These are phyloP conservation scores for Cryptotis parvus DNA, from an alignment of 2,113 vertebrate genomes.

Conservation along the genomic window DNA sequence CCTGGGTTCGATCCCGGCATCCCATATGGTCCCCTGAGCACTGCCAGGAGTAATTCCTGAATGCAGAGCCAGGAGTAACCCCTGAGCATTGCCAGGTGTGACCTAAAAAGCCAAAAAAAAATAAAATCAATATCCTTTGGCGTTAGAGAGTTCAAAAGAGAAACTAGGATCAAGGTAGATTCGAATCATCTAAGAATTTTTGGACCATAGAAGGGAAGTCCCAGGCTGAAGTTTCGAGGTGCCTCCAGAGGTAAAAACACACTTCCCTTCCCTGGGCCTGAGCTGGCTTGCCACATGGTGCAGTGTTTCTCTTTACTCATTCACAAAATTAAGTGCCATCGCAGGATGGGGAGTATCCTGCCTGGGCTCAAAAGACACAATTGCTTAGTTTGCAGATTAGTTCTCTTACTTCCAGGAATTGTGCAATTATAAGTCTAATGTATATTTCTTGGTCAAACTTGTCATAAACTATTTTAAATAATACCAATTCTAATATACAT, in stretches of 20 bases:
- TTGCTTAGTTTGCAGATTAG: not conserved
- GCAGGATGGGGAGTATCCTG: not conserved
- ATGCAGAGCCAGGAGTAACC: too few species aligned
- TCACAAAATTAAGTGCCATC: not conserved
- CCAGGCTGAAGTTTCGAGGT: not conserved
- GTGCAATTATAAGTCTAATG: not conserved
- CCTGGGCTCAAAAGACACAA: not conserved
- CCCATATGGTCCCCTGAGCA: too few species aligned
- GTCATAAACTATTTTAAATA: slow-evolving; percentile 17
- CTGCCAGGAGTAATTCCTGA: too few species aligned
- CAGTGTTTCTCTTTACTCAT: not conserved
- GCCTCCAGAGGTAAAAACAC: not conserved
- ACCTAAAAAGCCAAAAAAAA: too few species aligned
- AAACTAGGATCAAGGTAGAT: not conserved
- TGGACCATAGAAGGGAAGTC: not conserved
- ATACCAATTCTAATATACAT: not conserved
- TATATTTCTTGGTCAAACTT: not conserved
- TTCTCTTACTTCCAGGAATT: not conserved
- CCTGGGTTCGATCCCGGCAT: too few species aligned
- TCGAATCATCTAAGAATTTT: not conserved
- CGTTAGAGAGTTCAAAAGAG: not conserved
- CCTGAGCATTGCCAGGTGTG: too few species aligned
- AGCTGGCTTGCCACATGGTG: not conserved
- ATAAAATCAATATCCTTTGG: too few species aligned
- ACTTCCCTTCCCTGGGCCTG: not conserved